phyloP scores from a whole-genome alignment of 2,797 vertebrate genomes.

The Epinephelus coioides region DNA sequence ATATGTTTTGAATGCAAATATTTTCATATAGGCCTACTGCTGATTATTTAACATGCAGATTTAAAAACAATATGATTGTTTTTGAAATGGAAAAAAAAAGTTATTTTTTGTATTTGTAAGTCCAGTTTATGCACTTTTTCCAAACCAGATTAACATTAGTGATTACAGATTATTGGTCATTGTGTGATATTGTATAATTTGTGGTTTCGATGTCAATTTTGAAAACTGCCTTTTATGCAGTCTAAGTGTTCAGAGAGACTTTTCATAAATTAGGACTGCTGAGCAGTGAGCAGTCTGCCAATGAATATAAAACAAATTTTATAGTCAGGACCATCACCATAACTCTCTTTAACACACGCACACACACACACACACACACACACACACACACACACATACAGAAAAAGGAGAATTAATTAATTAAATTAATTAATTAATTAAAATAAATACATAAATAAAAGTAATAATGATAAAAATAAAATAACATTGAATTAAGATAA shows the following conservation, averaged over 20 bases:
- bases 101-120: neutral
- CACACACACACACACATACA: too few relatives aligned
- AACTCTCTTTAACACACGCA: neutral
- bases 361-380: neutral
- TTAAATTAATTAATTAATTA: too few relatives aligned
- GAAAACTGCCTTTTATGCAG: neutral
- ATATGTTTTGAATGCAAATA: neutral
- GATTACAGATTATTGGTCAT: neutral
- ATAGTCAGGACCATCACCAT: conserved; percentile 6
- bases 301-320: neutral
- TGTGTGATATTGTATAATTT: neutral
- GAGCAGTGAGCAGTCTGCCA: conserved; percentile 9
- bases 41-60: too few relatives aligned
- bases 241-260: neutral
- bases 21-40: too few relatives aligned
- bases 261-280: conserved; percentile 1
- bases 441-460: too few relatives aligned
- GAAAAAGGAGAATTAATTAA: too few relatives aligned
- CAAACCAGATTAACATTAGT: neutral
- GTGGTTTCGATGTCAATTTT: too few relatives aligned
- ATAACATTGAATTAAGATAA: too few relatives aligned
- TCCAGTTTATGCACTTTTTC: neutral
- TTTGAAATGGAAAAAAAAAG: too few relatives aligned
- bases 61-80: too few relatives aligned
- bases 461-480: too few relatives aligned